Evolutionary conservation across 2,113 vertebrate species (phyloP).

Genomic region (Chiloscyllium plagiosum): DNA sequence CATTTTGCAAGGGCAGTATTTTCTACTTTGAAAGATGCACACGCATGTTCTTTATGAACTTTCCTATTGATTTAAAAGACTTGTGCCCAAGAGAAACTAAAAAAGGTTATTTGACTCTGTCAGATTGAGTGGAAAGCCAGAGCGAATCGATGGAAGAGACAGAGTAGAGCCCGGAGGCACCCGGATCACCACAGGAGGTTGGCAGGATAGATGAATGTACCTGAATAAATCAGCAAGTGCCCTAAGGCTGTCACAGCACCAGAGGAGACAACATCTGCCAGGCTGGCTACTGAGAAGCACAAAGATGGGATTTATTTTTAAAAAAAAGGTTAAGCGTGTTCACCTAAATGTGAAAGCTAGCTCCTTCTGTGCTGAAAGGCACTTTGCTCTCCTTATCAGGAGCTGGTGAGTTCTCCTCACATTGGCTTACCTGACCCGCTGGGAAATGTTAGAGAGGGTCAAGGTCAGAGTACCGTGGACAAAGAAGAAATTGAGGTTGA

Average conservation of each 20-base stretch:
- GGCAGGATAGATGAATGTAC: slow-evolving; percentile 54
- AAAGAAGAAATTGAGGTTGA: neutral
- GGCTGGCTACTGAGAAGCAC: slow-evolving; percentile 47
- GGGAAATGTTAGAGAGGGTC: neutral
- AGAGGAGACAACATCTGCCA: slow-evolving; percentile 53
- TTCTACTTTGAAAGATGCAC: neutral
- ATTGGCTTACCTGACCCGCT: neutral
- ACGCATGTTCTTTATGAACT: neutral
- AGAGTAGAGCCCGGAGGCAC: slow-evolving; percentile 14
- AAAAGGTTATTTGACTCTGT: neutral
- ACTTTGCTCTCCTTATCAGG: neutral
- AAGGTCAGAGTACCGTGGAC: too few species aligned
- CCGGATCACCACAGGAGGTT: slow-evolving; percentile 42
- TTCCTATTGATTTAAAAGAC: neutral
- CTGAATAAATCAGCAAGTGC: slow-evolving; percentile 53
- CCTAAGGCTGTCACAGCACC: slow-evolving; percentile 53
- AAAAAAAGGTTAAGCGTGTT: slow-evolving; percentile 63
- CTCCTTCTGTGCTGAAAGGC: slow-evolving; percentile 23
- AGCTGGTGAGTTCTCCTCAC: neutral
- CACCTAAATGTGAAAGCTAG: slow-evolving; percentile 58
- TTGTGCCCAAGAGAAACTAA: neutral
- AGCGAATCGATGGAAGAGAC: slow-evolving; percentile 8
- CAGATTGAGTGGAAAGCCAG: slow-evolving; percentile 1
- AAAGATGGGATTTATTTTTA: slow-evolving; percentile 45
- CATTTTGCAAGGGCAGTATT: neutral